These are phyloP conservation scores for Ischnura elegans DNA, from an alignment of 2,888 invertebrate species.

Conservation along the genomic window DNA sequence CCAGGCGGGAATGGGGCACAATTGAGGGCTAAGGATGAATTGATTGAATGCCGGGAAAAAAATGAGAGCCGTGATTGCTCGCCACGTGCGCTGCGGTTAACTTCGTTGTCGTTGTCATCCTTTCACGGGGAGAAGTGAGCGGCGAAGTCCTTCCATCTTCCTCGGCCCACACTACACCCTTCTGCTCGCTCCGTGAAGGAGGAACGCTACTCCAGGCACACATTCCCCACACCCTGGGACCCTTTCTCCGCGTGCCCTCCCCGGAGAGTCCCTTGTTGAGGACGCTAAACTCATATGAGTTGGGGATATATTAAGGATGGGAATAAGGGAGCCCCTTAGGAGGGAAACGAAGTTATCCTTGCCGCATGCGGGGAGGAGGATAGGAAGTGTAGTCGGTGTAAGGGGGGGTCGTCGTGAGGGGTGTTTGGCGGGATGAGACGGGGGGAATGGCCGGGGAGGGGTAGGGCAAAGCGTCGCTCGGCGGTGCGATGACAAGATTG, in stretches of 20 bases:
- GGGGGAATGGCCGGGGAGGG: not conserved
- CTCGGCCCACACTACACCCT: too few species aligned
- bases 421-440: not conserved
- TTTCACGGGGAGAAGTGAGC: too few species aligned
- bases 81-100: conserved; percentile 24
- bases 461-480: not conserved
- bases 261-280: conserved; percentile 13
- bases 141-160: not conserved
- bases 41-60: not conserved
- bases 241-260: not conserved
- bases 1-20: not conserved
- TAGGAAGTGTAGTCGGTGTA: too few species aligned
- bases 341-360: not conserved
- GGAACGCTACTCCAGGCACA: not conserved
- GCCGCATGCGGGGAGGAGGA: not conserved
- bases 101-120: conserved; percentile 21
- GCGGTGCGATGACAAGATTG: not conserved
- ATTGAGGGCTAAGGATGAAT: not conserved
- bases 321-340: conserved; percentile 31
- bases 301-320: conserved; percentile 35
- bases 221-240: not conserved
- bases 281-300: conserved; percentile 38
- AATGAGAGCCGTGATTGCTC: conserved; percentile 20
- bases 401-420: not conserved
- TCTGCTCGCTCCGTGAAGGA: not conserved